Evolutionary conservation across 1,140 invertebrate species (phyloP), one percentile per base, ranked within the genome.

Genomic region (Drosophila parvula): DNA sequence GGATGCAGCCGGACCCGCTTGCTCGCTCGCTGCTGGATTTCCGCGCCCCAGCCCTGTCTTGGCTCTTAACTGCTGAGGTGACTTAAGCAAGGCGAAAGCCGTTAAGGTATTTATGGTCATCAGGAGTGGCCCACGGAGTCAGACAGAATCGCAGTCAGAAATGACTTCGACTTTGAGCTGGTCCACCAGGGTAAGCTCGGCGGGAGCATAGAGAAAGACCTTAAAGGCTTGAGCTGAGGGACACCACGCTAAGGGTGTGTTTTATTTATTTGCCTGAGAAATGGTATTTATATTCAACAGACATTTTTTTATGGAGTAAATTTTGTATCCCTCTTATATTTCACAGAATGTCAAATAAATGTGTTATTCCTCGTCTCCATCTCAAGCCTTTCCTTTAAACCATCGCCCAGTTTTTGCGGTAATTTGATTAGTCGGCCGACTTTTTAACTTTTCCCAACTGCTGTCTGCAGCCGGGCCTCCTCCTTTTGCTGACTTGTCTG

Each of bases 21-120:
- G 34, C 51, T 55, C 34, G 11, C 44, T 44, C 14, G 14, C 16
- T n/a, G 47, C 38, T 30, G 36, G 18, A n/a, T 16, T 48, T 32
- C 50, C 45, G 28, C 51, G 50, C 43, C 32, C 44, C 27, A 34
- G 41, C 45, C 58, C 45, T 27, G 51, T 34, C 57, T 47, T 68
- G 48, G 73, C 50, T 64, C 65, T 88, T 79, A 82, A 74, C 83
- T 82, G 83, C 67, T 77, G 65, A 89, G 84, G 84, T 83, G 83
- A 88, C 83, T 89, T 88, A 88, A 88, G 84, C 74, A 80, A 55
- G 65, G 84, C 77, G 73, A 89, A 88, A 89, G 84, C 84, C 76
- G 83, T 88, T 83, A 89, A 88, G 76, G 83, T 83, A 89, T 88
- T 88, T 89, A 88, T 88, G 83, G 77, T 69, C 83, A 79, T 78